These are phyloP conservation scores for Drosophila malerkotliana DNA, from an alignment of 1,140 invertebrate genomes.

Conservation along the genomic window DNA sequence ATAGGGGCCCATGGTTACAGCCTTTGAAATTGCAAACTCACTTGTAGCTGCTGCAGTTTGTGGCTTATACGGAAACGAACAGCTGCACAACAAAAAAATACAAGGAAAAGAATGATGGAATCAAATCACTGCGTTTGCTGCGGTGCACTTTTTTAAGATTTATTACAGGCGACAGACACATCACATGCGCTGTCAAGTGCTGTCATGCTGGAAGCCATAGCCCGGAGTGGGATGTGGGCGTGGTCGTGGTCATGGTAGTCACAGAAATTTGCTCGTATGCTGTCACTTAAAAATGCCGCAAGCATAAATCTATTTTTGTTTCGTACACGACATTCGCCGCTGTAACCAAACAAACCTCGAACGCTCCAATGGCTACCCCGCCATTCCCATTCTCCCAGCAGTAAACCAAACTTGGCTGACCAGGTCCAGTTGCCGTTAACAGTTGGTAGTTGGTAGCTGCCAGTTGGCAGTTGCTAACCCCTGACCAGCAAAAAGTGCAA, in stretches of 20 bases:
- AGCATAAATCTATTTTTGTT: constrained; percentile 81
- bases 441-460: not conserved
- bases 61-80: constrained; percentile 31
- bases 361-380: constrained; percentile 7
- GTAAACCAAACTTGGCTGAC: constrained; percentile 18
- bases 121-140: constrained; percentile 62
- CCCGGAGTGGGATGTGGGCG: not conserved
- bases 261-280: constrained; percentile 76
- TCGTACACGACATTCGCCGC: constrained; percentile 50
- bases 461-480: constrained; percentile 27
- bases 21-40: constrained; percentile 48
- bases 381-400: constrained; percentile 12
- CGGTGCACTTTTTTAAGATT: constrained; percentile 72
- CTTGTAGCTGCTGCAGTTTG: constrained; percentile 57
- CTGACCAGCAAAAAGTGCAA: constrained; percentile 41
- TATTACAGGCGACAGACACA: constrained; percentile 76
- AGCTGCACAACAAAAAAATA: constrained; percentile 13
- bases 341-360: constrained; percentile 48
- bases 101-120: constrained; percentile 35
- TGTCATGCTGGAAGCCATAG: constrained; percentile 34
- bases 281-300: constrained; percentile 81
- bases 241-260: constrained; percentile 31
- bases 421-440: constrained; percentile 27
- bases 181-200: constrained; percentile 69
- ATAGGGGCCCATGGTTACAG: constrained; percentile 29